Conservation (phyloP, 2,113 vertebrate species). For the Rhinogobius similis region DNA sequence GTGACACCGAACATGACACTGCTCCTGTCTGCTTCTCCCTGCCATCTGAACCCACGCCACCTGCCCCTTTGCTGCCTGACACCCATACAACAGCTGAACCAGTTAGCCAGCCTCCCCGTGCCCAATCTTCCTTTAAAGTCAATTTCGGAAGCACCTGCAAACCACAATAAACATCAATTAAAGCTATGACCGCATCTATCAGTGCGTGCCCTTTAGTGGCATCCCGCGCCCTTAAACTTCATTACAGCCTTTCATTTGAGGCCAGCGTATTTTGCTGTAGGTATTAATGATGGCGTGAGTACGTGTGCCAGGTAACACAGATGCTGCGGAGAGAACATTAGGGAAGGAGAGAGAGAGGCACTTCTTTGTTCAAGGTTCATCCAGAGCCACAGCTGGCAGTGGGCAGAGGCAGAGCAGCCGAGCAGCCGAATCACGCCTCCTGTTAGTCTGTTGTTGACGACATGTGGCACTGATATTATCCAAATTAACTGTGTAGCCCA, state of each 20-base stretch:
- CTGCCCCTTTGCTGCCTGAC: constrained; percentile 54
- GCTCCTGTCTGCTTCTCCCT: constrained; percentile 63
- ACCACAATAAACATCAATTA: constrained; percentile 66
- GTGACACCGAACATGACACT: constrained; percentile 70
- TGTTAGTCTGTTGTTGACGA: constrained; percentile 73
- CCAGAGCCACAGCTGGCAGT: constrained; percentile 67
- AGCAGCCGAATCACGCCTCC: constrained; percentile 65
- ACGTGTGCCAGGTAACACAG: constrained; percentile 62
- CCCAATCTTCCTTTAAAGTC: constrained; percentile 60
- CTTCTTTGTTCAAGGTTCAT: constrained; percentile 66
- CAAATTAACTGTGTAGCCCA: constrained; percentile 77
- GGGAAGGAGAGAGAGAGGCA: constrained; percentile 49
- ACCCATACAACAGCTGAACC: constrained; percentile 59
- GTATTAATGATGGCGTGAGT: constrained; percentile 58
- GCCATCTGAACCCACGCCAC: constrained; percentile 71
- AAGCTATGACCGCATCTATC: constrained; percentile 59
- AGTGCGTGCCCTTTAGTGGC: constrained; percentile 51
- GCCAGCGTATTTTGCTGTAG: constrained; percentile 56
- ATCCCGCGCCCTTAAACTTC: constrained; percentile 62
- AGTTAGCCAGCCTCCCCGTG: constrained; percentile 39
- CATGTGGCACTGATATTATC: constrained; percentile 79
- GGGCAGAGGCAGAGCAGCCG: constrained; percentile 47
- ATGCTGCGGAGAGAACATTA: constrained; percentile 64
- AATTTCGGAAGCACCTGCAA: constrained; percentile 62
- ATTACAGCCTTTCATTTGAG: constrained; percentile 61